These are phyloP conservation scores for Cryptocephalus primarius DNA, from an alignment of 2,888 invertebrate species.

Conservation along the genomic window DNA sequence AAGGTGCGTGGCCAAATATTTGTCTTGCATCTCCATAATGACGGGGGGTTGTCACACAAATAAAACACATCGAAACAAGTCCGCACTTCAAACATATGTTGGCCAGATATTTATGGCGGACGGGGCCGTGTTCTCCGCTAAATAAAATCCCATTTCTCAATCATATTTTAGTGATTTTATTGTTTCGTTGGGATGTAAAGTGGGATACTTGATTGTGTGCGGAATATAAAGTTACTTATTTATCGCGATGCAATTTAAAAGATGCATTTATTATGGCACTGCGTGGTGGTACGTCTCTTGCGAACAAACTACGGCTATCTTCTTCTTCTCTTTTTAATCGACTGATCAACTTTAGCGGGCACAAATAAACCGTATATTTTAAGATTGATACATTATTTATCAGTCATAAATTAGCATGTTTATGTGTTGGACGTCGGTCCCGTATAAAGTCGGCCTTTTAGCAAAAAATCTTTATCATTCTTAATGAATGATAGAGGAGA, in stretches of 20 bases:
- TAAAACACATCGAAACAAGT: not conserved
- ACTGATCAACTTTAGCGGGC: slow-evolving; percentile 26
- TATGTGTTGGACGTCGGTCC: slow-evolving; percentile 21
- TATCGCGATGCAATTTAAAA: slow-evolving; percentile 39
- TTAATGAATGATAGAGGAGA: too few relatives aligned
- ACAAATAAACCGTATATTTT: slow-evolving; percentile 31
- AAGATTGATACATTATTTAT: slow-evolving; percentile 33
- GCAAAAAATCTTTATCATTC: too few relatives aligned
- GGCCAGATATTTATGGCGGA: not conserved
- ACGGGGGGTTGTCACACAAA: not conserved
- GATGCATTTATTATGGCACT: slow-evolving; percentile 36
- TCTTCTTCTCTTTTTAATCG: slow-evolving; percentile 22
- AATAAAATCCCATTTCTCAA: slow-evolving; percentile 7
- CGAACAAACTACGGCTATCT: slow-evolving; percentile 7
- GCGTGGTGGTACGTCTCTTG: slow-evolving; percentile 22
- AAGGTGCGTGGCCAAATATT: too few relatives aligned
- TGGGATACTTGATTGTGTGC: slow-evolving; percentile 39
- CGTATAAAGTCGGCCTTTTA: too few relatives aligned
- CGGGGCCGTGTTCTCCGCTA: not conserved
- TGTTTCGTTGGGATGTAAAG: slow-evolving; percentile 31
- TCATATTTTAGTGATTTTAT: slow-evolving; percentile 5
- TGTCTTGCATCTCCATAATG: not conserved
- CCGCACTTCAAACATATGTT: not conserved
- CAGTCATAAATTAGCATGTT: slow-evolving; percentile 28
- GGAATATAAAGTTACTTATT: slow-evolving; percentile 40